Base-by-base conservation (phyloP, 1,140 invertebrate genomes). In the Bemisia tabaci region DNA sequence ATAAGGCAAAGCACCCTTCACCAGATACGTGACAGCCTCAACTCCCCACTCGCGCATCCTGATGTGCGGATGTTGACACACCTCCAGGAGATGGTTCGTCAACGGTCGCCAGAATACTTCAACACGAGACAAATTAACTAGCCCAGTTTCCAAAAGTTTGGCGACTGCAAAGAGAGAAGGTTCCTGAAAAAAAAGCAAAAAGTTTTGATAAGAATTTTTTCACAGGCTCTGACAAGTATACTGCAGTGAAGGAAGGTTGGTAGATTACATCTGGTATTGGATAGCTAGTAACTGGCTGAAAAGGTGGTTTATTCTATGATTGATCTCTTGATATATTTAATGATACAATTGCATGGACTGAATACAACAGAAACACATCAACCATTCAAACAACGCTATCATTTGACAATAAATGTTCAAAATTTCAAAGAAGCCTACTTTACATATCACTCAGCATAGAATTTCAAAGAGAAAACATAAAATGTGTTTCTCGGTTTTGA, bases 41-140 rank as follows among this genome's bases (percentile, higher is more conserved):
- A 96, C 94, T 5, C 95, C 95, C 95, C 95, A 98, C 78, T 95
- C 94, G 33, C 96, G 81, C 91, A 98, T 94, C 67, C 91, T 82
- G 65, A 92, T 89, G 73, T 97, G 93, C 0, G 95, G 91, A 81
- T 98, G 95, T 74, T 93, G 91, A 75, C 95, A 97, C 26, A 97
- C 94, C 81, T 98, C 94, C 22, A 98, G 75, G 23, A 98, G 79
- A 81, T 98, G 95, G 77, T 93, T 94, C 0, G 95, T 98, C n/a
- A 99, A 82, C 11, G 94, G 94, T 71, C 89, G 84, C 96, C 96
- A 99, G 61, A 98, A 82, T 5, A 97, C 91, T 77, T 97, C 92
- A 26, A 98, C 91, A 60, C 96, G 81, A 59, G 88, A 83, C 77
- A 99, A 84, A 80, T 98, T 99, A 0, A 96, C 94, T 25, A 98